phyloP scores from a whole-genome alignment of 2,113 vertebrate genomes.

The Excalfactoria chinensis region DNA sequence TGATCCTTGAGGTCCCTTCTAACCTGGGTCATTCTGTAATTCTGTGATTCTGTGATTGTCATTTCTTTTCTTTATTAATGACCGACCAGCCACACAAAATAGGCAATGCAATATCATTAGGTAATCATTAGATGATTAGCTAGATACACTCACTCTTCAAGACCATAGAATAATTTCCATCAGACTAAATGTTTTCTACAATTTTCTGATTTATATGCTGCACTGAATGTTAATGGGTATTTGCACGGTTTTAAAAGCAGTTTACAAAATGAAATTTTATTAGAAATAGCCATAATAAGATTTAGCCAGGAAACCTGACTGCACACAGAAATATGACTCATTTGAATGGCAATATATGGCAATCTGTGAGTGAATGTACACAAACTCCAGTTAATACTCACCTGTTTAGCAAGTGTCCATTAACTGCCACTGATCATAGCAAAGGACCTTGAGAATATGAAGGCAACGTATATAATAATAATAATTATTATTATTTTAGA shows the following conservation, averaged over 20 bases:
- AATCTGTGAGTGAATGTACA: not conserved
- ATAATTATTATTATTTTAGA: not conserved
- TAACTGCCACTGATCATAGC: not conserved
- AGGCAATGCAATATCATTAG: not conserved
- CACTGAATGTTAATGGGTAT: not conserved
- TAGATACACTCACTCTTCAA: not conserved
- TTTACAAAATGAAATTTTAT: constrained; percentile 17
- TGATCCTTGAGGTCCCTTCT: too few species aligned
- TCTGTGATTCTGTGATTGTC: too few species aligned
- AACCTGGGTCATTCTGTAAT: too few species aligned
- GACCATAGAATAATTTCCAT: not conserved
- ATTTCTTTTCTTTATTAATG: constrained; percentile 8
- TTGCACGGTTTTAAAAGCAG: constrained; percentile 18
- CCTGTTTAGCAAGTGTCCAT: not conserved
- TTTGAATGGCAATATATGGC: not conserved
- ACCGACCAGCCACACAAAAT: not conserved
- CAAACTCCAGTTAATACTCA: not conserved
- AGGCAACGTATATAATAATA: accelerated
- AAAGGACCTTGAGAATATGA: not conserved
- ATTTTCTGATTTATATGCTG: constrained; percentile 22
- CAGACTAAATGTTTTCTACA: not conserved
- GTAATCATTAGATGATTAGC: not conserved
- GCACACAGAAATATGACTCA: not conserved
- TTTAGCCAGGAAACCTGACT: not conserved
- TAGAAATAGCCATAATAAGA: constrained; percentile 11